Percentiles rank a stretch among this genome's conserved stretches.
phyloP scores from a whole-genome alignment of 2,113 vertebrate genomes.

The Willisornis vidua region DNA sequence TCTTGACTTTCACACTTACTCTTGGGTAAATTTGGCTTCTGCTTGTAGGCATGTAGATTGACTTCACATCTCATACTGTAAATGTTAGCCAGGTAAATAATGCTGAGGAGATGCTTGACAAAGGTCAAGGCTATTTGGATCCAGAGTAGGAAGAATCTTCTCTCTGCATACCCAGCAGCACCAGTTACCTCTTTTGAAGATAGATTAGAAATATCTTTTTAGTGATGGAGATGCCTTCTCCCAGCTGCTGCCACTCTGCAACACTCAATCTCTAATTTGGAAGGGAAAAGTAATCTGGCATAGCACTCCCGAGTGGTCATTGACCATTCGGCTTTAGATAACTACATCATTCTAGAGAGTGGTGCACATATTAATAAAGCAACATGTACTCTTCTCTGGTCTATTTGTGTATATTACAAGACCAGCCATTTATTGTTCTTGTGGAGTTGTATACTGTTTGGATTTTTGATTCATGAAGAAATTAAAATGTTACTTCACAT shows the following conservation, averaged over 20 bases:
- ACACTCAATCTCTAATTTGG: neutral
- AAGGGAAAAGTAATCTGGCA: neutral
- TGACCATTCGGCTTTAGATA: neutral
- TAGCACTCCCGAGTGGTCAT: neutral
- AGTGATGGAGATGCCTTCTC: neutral
- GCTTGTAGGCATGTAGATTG: neutral
- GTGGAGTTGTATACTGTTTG: neutral
- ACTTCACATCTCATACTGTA: neutral
- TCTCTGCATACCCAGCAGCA: fast-evolving
- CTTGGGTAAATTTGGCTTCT: neutral
- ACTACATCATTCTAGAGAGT: neutral
- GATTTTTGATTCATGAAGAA: neutral
- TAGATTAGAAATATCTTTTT: neutral
- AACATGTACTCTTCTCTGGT: neutral
- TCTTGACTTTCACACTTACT: neutral
- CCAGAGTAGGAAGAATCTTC: neutral
- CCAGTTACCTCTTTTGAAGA: neutral
- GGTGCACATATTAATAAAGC: neutral
- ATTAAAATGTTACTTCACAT: fast-evolving
- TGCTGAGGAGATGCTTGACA: neutral
- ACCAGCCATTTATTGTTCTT: neutral
- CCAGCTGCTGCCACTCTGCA: neutral
- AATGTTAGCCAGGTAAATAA: neutral
- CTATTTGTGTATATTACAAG: neutral
- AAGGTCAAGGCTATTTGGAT: neutral